phyloP scores from a whole-genome alignment of 2,888 invertebrate species.

The Ctenicera cuprea region DNA sequence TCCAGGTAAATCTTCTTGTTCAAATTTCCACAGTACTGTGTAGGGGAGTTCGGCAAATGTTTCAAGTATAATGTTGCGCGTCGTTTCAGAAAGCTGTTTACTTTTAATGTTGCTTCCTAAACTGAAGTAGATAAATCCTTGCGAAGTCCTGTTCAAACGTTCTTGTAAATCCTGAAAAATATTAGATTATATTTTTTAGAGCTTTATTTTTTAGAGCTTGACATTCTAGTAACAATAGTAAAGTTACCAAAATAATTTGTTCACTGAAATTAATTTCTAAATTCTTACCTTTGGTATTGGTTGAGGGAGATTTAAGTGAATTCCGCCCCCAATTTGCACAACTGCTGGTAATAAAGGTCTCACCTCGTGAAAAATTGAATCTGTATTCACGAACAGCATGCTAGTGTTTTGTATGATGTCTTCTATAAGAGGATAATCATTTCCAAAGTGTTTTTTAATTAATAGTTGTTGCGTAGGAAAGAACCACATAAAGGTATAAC shows the following conservation, averaged over 20 bases:
- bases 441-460: constrained; percentile 62
- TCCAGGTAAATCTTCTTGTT: constrained; percentile 63
- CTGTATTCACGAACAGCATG: constrained; percentile 65
- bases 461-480: constrained; percentile 25
- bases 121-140: constrained; percentile 57
- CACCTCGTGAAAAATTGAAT: constrained; percentile 64
- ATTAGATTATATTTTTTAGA: too few species aligned
- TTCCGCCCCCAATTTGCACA: constrained; percentile 64
- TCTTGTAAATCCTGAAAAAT: constrained; percentile 20
- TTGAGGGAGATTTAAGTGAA: constrained; percentile 58
- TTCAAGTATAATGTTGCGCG: constrained; percentile 63
- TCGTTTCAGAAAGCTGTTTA: constrained; percentile 56
- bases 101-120: constrained; percentile 37
- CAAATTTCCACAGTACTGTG: constrained; percentile 72
- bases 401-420: constrained; percentile 63
- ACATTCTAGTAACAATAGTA: too few species aligned
- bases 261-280: too few species aligned
- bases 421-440: constrained; percentile 58
- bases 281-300: constrained; percentile 56
- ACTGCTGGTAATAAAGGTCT: constrained; percentile 65
- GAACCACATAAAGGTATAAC: too few species aligned
- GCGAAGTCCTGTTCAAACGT: constrained; percentile 34
- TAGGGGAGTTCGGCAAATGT: constrained; percentile 70
- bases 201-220: too few species aligned
- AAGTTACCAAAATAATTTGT: too few species aligned